Conservation (phyloP, 2,888 invertebrate species). For the Ormyrus labotus region DNA sequence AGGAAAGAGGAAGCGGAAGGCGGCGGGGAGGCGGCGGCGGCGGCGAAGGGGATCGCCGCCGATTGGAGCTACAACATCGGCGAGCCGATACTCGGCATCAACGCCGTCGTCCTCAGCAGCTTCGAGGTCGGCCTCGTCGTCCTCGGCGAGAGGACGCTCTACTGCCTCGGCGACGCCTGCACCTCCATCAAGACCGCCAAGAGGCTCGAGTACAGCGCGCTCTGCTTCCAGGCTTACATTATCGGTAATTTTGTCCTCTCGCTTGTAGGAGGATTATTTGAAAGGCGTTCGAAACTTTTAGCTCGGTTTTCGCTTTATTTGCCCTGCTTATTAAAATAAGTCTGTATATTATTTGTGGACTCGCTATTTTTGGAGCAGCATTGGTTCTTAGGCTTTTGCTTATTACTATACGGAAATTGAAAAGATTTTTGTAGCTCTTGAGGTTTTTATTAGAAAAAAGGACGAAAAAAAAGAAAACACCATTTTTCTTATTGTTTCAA, state of each 20-base stretch:
- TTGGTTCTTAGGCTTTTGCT: too few species aligned
- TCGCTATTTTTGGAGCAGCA: too few species aligned
- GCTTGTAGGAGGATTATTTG: too few species aligned
- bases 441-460: too few species aligned
- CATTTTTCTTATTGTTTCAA: too few species aligned
- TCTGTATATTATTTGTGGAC: too few species aligned
- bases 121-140: slow-evolving; percentile 85
- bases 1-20: slow-evolving; percentile 70
- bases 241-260: slow-evolving; percentile 75
- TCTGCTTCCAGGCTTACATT: slow-evolving; percentile 85
- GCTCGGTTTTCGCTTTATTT: too few species aligned
- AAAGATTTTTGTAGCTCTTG: too few species aligned
- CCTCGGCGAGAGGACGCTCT: slow-evolving; percentile 90
- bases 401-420: too few species aligned
- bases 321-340: too few species aligned
- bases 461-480: too few species aligned
- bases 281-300: too few species aligned
- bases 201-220: slow-evolving; percentile 89
- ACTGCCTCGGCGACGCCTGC: slow-evolving; percentile 88
- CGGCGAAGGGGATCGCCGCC: slow-evolving; percentile 79
- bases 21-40: slow-evolving; percentile 9
- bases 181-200: slow-evolving; percentile 86
- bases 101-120: slow-evolving; percentile 80
- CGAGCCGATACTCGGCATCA: slow-evolving; percentile 83
- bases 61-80: slow-evolving; percentile 92